A percentile compares a stretch with the other conserved stretches of the same genome.
These are phyloP conservation scores for Anas bahamensis DNA, from an alignment of 2,797 vertebrate genomes.

Conservation along the genomic window DNA sequence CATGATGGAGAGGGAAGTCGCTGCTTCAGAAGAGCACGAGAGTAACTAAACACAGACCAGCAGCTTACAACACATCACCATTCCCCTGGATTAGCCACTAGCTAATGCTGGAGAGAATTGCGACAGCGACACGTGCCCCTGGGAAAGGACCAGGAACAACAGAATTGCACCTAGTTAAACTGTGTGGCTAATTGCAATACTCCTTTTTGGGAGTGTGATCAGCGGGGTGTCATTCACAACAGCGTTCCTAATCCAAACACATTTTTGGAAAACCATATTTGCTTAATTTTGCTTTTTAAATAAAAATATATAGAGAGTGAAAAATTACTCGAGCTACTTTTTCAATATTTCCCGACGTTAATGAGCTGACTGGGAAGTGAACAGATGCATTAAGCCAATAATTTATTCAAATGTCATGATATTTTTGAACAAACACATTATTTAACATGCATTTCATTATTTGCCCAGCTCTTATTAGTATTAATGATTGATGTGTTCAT, in stretches of 20 bases:
- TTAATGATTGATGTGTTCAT: slow-evolving; percentile 66
- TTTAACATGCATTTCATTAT: slow-evolving; percentile 61
- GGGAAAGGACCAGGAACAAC: background rate
- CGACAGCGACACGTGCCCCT: background rate
- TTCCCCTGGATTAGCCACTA: background rate
- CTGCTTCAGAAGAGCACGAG: background rate
- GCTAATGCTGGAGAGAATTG: background rate
- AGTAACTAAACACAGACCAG: background rate
- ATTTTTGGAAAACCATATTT: slow-evolving; percentile 52
- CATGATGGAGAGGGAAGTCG: background rate
- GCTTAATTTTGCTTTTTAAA: slow-evolving; percentile 37
- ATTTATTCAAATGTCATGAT: slow-evolving; percentile 67
- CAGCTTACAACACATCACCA: background rate
- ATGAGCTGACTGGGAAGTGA: slow-evolving; percentile 61
- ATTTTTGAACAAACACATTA: slow-evolving; percentile 69
- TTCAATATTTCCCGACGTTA: slow-evolving; percentile 62
- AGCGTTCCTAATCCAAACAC: slow-evolving; percentile 1
- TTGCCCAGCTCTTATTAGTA: slow-evolving; percentile 41
- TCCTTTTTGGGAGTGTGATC: slow-evolving; percentile 7
- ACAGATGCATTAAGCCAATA: slow-evolving; percentile 68
- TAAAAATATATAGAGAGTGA: slow-evolving; percentile 42
- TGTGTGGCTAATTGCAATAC: background rate
- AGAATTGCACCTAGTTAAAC: background rate
- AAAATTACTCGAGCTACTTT: slow-evolving; percentile 41
- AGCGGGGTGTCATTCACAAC: background rate